Conservation (phyloP, 2,113 vertebrate genomes). For the Lipotes vexillifer region DNA sequence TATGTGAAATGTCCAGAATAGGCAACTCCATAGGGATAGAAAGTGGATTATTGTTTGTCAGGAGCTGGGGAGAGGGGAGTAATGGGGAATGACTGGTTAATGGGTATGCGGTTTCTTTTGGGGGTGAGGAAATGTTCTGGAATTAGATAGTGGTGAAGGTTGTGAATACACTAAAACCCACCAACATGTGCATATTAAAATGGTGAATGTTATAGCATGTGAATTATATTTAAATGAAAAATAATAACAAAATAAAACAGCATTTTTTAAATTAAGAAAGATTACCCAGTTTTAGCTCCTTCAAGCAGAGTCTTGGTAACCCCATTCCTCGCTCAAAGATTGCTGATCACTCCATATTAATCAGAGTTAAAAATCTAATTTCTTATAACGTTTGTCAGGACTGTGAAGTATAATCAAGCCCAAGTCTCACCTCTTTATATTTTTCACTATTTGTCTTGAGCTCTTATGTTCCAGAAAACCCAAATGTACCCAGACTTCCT, state of each 20-base stretch:
- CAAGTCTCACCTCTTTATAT: background rate
- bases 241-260: background rate
- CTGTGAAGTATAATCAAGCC: background rate
- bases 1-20: background rate
- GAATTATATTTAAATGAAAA: background rate
- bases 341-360: background rate
- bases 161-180: background rate
- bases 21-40: background rate
- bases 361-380: background rate
- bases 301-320: background rate
- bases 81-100: background rate
- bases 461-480: background rate
- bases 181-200: background rate
- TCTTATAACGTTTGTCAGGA: background rate
- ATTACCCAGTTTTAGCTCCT: background rate
- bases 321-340: background rate
- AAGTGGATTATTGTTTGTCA: background rate
- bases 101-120: background rate
- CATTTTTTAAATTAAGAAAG: background rate
- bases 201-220: background rate
- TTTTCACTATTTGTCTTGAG: background rate
- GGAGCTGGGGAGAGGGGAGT: background rate
- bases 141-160: background rate
- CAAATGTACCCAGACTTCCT: background rate
- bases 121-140: background rate